Evolutionary conservation across 2,888 invertebrate species (phyloP).

Genomic region (Empis livida): DNA sequence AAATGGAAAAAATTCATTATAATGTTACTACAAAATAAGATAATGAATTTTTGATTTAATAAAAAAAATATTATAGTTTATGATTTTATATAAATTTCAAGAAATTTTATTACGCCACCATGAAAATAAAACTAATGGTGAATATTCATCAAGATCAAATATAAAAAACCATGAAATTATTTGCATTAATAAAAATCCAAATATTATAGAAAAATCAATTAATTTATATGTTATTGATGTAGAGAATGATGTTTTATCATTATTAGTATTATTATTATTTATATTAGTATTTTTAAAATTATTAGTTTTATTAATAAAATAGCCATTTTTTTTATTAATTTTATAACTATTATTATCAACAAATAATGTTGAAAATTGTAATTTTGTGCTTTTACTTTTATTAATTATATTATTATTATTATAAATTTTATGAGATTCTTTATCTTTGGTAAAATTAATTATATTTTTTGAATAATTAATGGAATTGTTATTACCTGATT

Average conservation of each 20-base stretch:
- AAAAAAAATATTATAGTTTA: background rate
- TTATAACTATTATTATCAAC: background rate
- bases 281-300: background rate
- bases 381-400: too few species aligned
- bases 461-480: too few species aligned
- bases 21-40: too few species aligned
- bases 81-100: conserved; percentile 15
- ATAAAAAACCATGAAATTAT: conserved; percentile 18
- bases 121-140: conserved; percentile 20
- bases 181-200: conserved; percentile 13
- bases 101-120: conserved; percentile 24
- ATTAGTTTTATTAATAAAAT: background rate
- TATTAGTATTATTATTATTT: background rate
- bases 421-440: too few species aligned
- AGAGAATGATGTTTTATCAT: background rate
- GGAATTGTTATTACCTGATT: too few species aligned
- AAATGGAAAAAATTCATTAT: too few species aligned
- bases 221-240: background rate
- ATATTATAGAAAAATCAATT: background rate
- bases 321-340: background rate
- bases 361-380: too few species aligned
- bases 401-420: too few species aligned
- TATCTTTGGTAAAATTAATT: too few species aligned
- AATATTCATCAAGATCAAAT: conserved; percentile 19
- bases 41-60: background rate